Percentiles rank a stretch among this genome's conserved stretches.
Evolutionary conservation across 2,888 invertebrate species (phyloP).

Genomic region (Pasiphila rectangulata): DNA sequence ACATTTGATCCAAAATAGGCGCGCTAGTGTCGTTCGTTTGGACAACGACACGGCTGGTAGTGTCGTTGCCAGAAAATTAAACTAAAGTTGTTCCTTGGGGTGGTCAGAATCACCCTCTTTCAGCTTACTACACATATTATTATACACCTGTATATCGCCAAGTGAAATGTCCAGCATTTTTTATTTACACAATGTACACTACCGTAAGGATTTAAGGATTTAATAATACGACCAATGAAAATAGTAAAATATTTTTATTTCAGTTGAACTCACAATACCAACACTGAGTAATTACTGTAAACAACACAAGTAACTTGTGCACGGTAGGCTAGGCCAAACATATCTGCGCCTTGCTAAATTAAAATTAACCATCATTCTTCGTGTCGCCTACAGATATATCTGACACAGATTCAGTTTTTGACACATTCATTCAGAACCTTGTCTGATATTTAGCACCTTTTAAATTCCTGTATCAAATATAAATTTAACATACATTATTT

Average conservation of each 20-base stretch:
- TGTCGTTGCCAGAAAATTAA: too few relatives aligned
- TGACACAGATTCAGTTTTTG: constrained; percentile 1
- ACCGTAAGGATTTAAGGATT: neutral
- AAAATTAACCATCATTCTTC: neutral
- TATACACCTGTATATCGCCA: too few relatives aligned
- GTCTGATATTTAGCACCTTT: constrained; percentile 7
- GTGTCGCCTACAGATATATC: neutral
- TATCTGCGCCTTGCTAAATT: neutral
- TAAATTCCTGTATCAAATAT: constrained; percentile 5
- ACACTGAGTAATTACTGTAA: constrained; percentile 70
- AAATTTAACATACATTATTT: neutral
- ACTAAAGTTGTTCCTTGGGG: too few relatives aligned
- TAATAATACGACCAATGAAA: constrained; percentile 76
- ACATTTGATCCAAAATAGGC: too few relatives aligned
- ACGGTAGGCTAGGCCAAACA: neutral
- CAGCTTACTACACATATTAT: too few relatives aligned
- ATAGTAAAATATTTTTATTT: constrained; percentile 80
- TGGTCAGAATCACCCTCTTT: too few relatives aligned
- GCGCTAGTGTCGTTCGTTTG: too few relatives aligned
- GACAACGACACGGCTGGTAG: too few relatives aligned
- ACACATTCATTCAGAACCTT: too few relatives aligned
- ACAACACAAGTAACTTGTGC: constrained; percentile 48
- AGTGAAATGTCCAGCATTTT: too few relatives aligned
- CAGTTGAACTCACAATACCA: constrained; percentile 71
- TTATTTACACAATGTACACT: too few relatives aligned